Conservation (phyloP, 2,113 vertebrate species). For the Alethe castanea region DNA sequence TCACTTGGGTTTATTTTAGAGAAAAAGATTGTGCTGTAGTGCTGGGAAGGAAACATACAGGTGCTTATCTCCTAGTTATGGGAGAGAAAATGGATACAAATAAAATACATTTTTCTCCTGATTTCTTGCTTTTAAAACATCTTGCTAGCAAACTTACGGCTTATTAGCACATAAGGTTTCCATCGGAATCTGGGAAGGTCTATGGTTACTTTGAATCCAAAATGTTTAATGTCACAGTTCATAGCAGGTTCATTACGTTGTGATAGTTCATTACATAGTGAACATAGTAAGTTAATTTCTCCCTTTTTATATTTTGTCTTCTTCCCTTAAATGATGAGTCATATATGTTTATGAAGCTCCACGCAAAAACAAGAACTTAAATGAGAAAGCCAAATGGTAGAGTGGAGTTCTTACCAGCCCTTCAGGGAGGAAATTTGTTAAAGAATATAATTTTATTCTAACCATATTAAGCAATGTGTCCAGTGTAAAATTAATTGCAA, state of each 20-base stretch:
- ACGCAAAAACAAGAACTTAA: not conserved
- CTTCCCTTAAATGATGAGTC: not conserved
- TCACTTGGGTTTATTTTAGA: not conserved
- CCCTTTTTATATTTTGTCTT: not conserved
- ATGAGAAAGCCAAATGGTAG: not conserved
- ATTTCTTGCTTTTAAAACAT: not conserved
- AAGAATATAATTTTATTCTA: slow-evolving; percentile 25
- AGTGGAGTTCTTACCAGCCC: not conserved
- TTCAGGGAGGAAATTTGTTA: slow-evolving; percentile 7
- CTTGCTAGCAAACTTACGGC: not conserved
- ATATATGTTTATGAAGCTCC: not conserved
- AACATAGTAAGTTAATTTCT: not conserved
- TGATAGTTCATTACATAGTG: not conserved
- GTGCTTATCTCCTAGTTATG: not conserved
- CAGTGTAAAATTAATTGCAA: not conserved
- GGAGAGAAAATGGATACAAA: not conserved
- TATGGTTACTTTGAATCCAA: not conserved
- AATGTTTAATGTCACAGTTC: not conserved
- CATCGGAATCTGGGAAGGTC: not conserved
- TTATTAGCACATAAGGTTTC: not conserved
- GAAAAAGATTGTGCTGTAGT: not conserved
- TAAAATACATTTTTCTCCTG: not conserved
- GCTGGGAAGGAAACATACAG: not conserved
- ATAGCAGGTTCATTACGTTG: not conserved
- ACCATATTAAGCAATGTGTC: not conserved